These are phyloP conservation scores for Bambusicola thoracicus DNA, from an alignment of 2,113 vertebrate genomes.

Conservation along the genomic window DNA sequence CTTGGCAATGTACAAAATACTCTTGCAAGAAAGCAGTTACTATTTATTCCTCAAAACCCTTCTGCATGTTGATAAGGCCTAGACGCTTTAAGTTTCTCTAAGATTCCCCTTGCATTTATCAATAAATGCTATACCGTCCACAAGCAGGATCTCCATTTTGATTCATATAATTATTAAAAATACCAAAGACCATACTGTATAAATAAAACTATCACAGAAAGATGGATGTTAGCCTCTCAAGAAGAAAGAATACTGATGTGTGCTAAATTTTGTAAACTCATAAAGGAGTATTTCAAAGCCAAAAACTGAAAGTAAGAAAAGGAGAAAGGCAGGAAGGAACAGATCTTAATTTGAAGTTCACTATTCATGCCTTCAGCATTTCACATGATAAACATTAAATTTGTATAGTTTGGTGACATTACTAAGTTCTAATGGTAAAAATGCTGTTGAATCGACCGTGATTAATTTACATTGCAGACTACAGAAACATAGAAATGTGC, in stretches of 20 bases:
- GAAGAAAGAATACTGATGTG: not conserved
- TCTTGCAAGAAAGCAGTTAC: conserved; percentile 28
- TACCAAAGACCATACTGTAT: not conserved
- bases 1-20: not conserved
- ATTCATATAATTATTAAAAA: not conserved
- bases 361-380: not conserved
- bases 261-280: not conserved
- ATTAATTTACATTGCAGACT: not conserved
- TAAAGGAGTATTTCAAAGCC: not conserved
- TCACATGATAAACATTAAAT: not conserved
- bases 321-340: not conserved
- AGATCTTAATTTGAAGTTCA: not conserved
- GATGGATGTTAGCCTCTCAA: not conserved
- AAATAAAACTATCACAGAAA: not conserved
- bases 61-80: conserved; percentile 1
- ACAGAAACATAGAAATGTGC: not conserved
- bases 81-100: conserved; percentile 1
- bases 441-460: not conserved
- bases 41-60: conserved; percentile 12
- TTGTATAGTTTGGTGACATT: not conserved
- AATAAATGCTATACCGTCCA: not conserved
- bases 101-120: not conserved
- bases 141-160: not conserved
- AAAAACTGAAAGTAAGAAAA: not conserved
- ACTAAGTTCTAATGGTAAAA: not conserved